These are phyloP conservation scores for Galerucella nymphaeae DNA, from an alignment of 2,888 invertebrate species.

Conservation along the genomic window DNA sequence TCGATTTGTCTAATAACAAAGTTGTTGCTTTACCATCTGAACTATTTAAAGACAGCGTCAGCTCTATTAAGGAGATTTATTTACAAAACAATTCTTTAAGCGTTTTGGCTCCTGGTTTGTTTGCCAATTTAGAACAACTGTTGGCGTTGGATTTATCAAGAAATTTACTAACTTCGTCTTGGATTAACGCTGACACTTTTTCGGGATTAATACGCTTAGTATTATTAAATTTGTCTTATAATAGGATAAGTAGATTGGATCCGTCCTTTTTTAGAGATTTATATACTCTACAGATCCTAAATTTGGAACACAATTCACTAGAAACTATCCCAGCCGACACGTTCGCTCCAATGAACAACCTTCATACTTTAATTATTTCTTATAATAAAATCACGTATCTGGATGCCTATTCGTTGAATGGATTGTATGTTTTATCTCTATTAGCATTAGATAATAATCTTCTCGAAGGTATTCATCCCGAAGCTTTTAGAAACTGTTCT, in stretches of 20 bases:
- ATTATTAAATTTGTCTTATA: constrained; percentile 86
- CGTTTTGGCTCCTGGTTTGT: constrained; percentile 85
- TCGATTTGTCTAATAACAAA: constrained; percentile 92
- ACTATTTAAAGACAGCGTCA: constrained; percentile 82
- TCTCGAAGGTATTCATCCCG: constrained; percentile 84
- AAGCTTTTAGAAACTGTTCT: constrained; percentile 91
- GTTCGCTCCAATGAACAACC: constrained; percentile 90
- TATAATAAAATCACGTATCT: constrained; percentile 87
- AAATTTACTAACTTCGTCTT: constrained; percentile 87
- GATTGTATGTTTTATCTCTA: constrained; percentile 86
- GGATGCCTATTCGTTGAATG: constrained; percentile 88
- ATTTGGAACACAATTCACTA: constrained; percentile 85
- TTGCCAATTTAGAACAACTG: constrained; percentile 86
- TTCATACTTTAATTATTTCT: constrained; percentile 88
- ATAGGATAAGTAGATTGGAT: constrained; percentile 83
- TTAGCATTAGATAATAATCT: constrained; percentile 88
- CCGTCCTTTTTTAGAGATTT: constrained; percentile 87
- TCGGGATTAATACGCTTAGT: constrained; percentile 89
- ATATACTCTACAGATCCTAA: constrained; percentile 86
- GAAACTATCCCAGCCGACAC: constrained; percentile 88
- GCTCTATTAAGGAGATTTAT: constrained; percentile 87
- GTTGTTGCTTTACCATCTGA: constrained; percentile 88
- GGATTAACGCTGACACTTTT: constrained; percentile 88
- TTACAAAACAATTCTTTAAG: constrained; percentile 92
- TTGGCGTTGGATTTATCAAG: constrained; percentile 85